Evolutionary conservation across 2,113 vertebrate species (phyloP), one percentile per base, ranked within the genome.

Genomic region (Burhinus bistriatus): DNA sequence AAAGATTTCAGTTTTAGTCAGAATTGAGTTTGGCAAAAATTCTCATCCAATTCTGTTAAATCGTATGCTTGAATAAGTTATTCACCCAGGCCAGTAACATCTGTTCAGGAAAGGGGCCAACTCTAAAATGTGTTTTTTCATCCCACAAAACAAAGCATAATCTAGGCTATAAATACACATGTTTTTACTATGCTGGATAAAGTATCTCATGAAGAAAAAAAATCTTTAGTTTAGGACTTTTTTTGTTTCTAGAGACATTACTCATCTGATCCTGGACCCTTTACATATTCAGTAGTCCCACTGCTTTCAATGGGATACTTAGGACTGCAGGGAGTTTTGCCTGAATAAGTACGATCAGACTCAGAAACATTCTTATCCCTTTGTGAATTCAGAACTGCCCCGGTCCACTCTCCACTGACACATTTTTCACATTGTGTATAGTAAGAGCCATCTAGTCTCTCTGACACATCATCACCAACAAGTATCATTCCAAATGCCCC

Each of bases 61-160:
- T 85, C 13, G 4, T 87, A 58, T 80, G 70, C 81, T 93, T 91
- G 93, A 95, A 81, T 89, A 95, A 94, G 87, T 96, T 93, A 95
- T 94, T 96, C 87, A 97, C 83, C 62, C 94, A 93, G 93, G 84
- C 97, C 96, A 97, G 78, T 93, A 97, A 97, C 96, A 95, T 96
- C 95, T 97, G 94, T 88, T 96, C 89, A 93, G 97, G 95, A 96
- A 95, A 93, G 82, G 51, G 68, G 93, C 97, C 97, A 97, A 91
- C n/a, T 94, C 90, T 64, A 94, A 96, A 97, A 96, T 75, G 91
- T 94, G 82, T 45, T 95, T 97, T 96, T 96, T 96, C 93, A 83
- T 95, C 87, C 66, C 59, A 90, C 87, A 93, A 95, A 97, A 95
- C 94, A 96, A 95, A 97, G 75, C 6, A 2, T 94, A 95, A 97